Conservation (phyloP, 1,140 invertebrate species). For the Drosophila guanche region DNA sequence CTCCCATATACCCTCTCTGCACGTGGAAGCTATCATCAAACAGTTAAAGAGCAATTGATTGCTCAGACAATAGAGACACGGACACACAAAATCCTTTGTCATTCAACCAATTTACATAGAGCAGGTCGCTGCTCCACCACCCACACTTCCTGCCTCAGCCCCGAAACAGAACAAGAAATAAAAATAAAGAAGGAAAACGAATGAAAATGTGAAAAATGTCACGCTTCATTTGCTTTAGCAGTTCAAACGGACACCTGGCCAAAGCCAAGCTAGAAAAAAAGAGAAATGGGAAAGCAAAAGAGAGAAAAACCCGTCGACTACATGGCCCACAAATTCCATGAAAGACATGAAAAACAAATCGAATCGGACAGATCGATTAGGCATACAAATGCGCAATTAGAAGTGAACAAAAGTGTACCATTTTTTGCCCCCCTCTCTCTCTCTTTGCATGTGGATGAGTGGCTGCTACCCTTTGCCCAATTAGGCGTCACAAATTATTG, state of each 20-base stretch:
- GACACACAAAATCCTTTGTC: slow-evolving; percentile 38
- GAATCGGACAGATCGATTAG: slow-evolving; percentile 75
- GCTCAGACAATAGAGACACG: slow-evolving; percentile 21
- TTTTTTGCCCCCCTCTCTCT: slow-evolving; percentile 10
- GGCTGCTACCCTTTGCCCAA: slow-evolving; percentile 67
- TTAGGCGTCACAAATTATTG: slow-evolving; percentile 64
- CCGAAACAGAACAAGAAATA: slow-evolving; percentile 1
- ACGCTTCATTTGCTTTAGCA: slow-evolving; percentile 74
- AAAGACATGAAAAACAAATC: slow-evolving; percentile 64
- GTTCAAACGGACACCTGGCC: slow-evolving; percentile 74
- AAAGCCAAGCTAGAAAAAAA: slow-evolving; percentile 29
- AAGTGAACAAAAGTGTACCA: slow-evolving; percentile 22
- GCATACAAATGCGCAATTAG: slow-evolving; percentile 80
- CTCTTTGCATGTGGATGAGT: slow-evolving; percentile 1
- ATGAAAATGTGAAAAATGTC: slow-evolving; percentile 71
- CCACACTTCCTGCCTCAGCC: background rate
- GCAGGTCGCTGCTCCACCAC: background rate
- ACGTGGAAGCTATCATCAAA: slow-evolving; percentile 15
- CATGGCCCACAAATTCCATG: slow-evolving; percentile 73
- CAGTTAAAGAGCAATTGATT: slow-evolving; percentile 57
- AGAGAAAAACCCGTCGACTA: slow-evolving; percentile 27
- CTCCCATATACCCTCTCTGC: background rate
- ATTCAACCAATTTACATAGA: slow-evolving; percentile 43
- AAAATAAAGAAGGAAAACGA: slow-evolving; percentile 14
- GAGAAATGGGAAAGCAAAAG: slow-evolving; percentile 27